Evolutionary conservation across 2,888 invertebrate genomes (phyloP).

Genomic region (Caenorhabditis becei): DNA sequence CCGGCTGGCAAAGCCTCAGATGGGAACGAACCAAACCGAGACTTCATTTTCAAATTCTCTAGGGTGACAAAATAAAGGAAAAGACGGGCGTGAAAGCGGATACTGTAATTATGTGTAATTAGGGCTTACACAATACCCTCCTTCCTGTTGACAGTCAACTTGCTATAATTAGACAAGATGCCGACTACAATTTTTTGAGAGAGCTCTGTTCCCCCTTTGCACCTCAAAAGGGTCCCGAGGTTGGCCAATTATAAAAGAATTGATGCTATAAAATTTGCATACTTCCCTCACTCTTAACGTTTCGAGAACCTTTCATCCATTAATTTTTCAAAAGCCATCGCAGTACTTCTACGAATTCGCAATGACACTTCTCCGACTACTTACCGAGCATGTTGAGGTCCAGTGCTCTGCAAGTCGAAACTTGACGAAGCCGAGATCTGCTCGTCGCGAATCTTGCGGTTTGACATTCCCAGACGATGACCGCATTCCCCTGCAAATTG

Average conservation of each 20-base stretch:
- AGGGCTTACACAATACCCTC: slow-evolving; percentile 42
- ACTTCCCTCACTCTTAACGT: not conserved
- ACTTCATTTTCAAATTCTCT: slow-evolving; percentile 34
- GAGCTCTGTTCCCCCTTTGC: not conserved
- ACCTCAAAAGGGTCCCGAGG: not conserved
- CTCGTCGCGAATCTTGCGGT: slow-evolving; percentile 88
- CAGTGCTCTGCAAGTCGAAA: slow-evolving; percentile 90
- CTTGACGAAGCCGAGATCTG: slow-evolving; percentile 91
- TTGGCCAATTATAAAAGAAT: not conserved
- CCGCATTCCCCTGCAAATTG: slow-evolving; percentile 78
- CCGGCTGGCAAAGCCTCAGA: slow-evolving; percentile 25
- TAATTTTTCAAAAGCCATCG: slow-evolving; percentile 41
- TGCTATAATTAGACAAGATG: slow-evolving; percentile 46
- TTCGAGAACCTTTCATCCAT: slow-evolving; percentile 31
- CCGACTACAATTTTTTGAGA: slow-evolving; percentile 31
- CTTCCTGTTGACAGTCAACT: slow-evolving; percentile 58
- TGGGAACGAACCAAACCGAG: slow-evolving; percentile 28
- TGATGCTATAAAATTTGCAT: slow-evolving; percentile 17
- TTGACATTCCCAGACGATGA: slow-evolving; percentile 89
- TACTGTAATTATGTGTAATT: slow-evolving; percentile 54
- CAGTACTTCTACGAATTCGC: slow-evolving; percentile 54
- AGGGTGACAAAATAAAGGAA: slow-evolving; percentile 9
- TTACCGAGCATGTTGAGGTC: slow-evolving; percentile 90
- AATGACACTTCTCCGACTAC: slow-evolving; percentile 44
- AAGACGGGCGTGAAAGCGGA: slow-evolving; percentile 51